Evolutionary conservation across 53 echinoderm and acorn worm genomes (phyloP).

Genomic region (Arbacia lixula): DNA sequence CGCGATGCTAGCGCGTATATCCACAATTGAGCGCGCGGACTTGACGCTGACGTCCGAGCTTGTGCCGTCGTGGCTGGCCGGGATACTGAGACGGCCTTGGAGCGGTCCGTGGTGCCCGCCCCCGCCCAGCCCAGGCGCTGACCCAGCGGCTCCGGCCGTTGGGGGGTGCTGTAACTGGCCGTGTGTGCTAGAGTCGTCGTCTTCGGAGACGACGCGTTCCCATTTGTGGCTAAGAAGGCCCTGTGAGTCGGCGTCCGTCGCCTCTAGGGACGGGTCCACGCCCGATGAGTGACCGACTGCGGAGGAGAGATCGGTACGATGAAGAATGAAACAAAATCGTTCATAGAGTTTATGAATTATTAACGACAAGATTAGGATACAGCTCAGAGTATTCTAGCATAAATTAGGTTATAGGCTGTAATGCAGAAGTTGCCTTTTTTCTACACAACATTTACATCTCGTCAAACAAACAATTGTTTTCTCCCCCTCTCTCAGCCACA

Average conservation of each 20-base stretch:
- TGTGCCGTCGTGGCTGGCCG: conserved; percentile 68
- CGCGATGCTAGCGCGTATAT: conserved; percentile 92
- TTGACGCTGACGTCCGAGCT: conserved; percentile 64
- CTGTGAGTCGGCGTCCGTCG: conserved; percentile 57
- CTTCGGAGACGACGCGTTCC: conserved; percentile 83
- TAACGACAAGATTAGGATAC: no score
- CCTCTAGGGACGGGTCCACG: conserved; percentile 51
- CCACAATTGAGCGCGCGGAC: conserved; percentile 85
- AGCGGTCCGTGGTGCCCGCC: conserved; percentile 46
- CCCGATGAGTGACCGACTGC: conserved; percentile 21
- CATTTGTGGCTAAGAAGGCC: conserved; percentile 86
- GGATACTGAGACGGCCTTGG: conserved; percentile 66
- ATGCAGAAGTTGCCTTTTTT: no score
- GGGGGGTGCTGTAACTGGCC: neutral
- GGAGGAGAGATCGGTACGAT: no score
- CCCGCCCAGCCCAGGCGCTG: neutral
- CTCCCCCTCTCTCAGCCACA: no score
- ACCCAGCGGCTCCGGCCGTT: neutral
- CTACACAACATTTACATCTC: no score
- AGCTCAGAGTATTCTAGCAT: no score
- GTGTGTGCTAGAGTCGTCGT: conserved; percentile 53
- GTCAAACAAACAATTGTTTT: no score
- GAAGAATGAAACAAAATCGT: no score
- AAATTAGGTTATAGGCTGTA: no score
- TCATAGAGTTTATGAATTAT: no score